These are phyloP conservation scores for Biston betularia DNA, from an alignment of 2,888 invertebrate genomes.

Conservation along the genomic window DNA sequence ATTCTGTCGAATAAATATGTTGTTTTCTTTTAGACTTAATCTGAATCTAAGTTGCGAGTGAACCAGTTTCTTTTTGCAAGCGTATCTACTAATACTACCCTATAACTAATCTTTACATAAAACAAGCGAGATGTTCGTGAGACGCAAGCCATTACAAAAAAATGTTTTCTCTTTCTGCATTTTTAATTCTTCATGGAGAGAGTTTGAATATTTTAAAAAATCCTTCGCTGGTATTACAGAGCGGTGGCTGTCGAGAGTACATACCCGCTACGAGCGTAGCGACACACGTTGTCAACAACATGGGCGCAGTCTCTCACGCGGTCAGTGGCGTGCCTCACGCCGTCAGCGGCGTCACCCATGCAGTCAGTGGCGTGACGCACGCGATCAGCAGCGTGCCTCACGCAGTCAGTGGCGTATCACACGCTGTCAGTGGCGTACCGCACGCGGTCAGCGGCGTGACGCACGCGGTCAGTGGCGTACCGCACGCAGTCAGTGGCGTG, in stretches of 20 bases:
- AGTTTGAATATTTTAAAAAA: not conserved
- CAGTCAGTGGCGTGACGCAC: conserved; percentile 6
- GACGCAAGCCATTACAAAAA: no score
- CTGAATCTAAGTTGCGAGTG: no score
- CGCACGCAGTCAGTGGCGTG: conserved; percentile 11
- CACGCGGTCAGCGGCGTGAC: conserved; percentile 6
- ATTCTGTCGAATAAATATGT: no score
- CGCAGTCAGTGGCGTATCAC: conserved; percentile 19
- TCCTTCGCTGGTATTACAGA: conserved; percentile 54
- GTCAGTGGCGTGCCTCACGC: conserved; percentile 43
- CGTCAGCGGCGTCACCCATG: conserved; percentile 39
- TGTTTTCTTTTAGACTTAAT: no score
- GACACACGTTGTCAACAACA: conserved; percentile 30
- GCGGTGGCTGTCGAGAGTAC: conserved; percentile 79
- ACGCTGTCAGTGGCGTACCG: conserved; percentile 1
- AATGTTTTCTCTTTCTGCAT: no score
- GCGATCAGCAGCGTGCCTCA: conserved; percentile 6
- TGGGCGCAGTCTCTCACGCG: conserved; percentile 65
- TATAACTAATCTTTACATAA: no score
- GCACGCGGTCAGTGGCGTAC: conserved; percentile 31
- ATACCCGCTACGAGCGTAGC: conserved; percentile 51
- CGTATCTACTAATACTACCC: no score
- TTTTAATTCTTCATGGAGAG: no score
- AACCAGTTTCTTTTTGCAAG: no score
- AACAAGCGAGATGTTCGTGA: no score